Conservation (phyloP, 2,113 vertebrate genomes). For the Nanorana parkeri region DNA sequence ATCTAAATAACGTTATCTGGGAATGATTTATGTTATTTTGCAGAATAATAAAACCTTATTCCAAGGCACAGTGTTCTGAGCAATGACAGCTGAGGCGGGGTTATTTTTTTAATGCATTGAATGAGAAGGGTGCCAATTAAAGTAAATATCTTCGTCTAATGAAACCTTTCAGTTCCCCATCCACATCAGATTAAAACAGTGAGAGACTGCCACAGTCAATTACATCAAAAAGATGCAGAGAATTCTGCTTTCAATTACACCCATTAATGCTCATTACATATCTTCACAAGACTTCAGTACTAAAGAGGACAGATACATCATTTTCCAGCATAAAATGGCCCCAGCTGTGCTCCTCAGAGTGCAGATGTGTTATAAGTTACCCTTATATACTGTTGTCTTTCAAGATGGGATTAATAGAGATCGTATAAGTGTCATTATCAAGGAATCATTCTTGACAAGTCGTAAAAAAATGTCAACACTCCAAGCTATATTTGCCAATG, state of each 20-base stretch:
- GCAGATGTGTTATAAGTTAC: background rate
- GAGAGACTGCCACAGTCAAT: constrained; percentile 33
- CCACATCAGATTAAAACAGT: constrained; percentile 30
- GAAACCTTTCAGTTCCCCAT: background rate
- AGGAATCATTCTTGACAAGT: constrained; percentile 11
- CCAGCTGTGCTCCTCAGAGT: constrained; percentile 8
- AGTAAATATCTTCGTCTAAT: background rate
- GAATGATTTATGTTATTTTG: background rate
- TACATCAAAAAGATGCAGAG: constrained; percentile 33
- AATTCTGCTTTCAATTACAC: constrained; percentile 29
- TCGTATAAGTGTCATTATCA: constrained; percentile 1
- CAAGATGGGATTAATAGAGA: constrained; percentile 13
- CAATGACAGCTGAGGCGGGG: background rate
- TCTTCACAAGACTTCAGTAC: background rate
- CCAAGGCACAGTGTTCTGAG: background rate
- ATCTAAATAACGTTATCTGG: background rate
- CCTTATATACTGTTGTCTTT: background rate
- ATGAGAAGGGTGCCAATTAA: background rate
- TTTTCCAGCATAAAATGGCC: constrained; percentile 4
- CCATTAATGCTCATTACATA: constrained; percentile 29
- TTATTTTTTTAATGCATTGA: constrained; percentile 1
- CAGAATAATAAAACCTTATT: background rate
- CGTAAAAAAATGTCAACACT: constrained; percentile 4
- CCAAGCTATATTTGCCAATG: background rate
- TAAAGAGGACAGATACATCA: background rate